Evolutionary conservation across 2,113 vertebrate species (phyloP).

Genomic region (Phainopepla nitens): DNA sequence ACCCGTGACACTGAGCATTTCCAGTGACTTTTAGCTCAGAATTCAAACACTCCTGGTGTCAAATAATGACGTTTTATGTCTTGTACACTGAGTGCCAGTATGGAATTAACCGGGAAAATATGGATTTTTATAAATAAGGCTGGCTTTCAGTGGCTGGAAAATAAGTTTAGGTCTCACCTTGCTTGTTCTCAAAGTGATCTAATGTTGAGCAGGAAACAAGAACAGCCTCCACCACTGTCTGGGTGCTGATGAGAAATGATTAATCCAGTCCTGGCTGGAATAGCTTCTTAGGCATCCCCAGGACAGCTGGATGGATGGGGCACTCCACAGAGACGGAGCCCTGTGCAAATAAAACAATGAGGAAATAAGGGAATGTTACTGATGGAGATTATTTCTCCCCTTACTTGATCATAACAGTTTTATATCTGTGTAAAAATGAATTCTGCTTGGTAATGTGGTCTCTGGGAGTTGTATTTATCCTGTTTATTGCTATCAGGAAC

Average conservation of each 20-base stretch:
- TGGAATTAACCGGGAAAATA: neutral
- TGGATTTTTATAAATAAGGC: neutral
- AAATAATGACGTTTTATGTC: neutral
- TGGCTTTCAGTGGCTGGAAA: neutral
- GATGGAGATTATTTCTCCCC: constrained; percentile 43
- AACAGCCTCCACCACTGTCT: constrained; percentile 1
- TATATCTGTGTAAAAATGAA: constrained; percentile 52
- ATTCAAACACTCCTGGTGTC: neutral
- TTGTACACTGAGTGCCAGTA: neutral
- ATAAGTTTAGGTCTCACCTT: neutral
- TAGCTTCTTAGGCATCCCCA: neutral
- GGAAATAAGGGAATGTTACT: constrained; percentile 14
- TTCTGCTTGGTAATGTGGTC: constrained; percentile 28
- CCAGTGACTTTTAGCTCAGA: neutral
- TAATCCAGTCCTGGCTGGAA: constrained; percentile 40
- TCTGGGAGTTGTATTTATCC: constrained; percentile 60
- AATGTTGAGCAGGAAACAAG: neutral
- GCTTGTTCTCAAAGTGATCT: constrained; percentile 40
- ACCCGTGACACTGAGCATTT: neutral
- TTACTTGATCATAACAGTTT: constrained; percentile 52
- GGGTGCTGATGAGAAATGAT: constrained; percentile 48
- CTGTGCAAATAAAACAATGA: constrained; percentile 38
- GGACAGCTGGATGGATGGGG: constrained; percentile 40
- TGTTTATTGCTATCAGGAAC: constrained; percentile 48
- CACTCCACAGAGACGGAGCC: neutral